Base-by-base conservation (phyloP, 2,888 invertebrate species). In the Nomada hirtipes region DNA sequence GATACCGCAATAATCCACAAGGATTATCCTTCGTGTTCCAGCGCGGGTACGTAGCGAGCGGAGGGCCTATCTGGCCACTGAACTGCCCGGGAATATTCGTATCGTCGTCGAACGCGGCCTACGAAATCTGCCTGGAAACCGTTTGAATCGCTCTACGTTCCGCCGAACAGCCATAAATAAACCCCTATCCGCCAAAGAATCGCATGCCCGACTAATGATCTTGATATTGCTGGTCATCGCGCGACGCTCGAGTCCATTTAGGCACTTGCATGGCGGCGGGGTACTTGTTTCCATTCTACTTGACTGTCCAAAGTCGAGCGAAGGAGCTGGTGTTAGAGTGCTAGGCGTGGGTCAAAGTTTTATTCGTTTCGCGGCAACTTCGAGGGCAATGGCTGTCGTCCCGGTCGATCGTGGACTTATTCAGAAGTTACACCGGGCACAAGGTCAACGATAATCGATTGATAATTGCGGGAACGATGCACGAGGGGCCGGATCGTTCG, bases 1-100 rank as follows among this genome's bases (percentile, higher is more conserved):
- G 93, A 93, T 93, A 93, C 92, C 92, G 91, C 92, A 93, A 92
- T 93, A 93, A 93, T 93, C 93, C 93, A 91, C 91, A 89, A 92
- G 93, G 93, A 93, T 93, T 93, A 93, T 93, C 93, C 93, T 88
- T 80, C 89, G 90, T 92, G 92, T 92, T 89, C 86, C 87, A 71
- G 72, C 86, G 88, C 83, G 87, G 82, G 84, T 76, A 74, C 79
- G 83, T 78, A 77, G 76, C 73, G 85, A 76, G 79, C 78, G 57
- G 79, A 81, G 88, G 88, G 89, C 84, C 88, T 90, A 89, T 89
- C 87, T 91, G 89, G 85, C 86, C 85, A 76, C 79, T 85, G 87
- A 90, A 90, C 91, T 89, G 87, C 81, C 88, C 90, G 90, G 70
- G 53, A 91, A 92, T 92, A 91, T 92, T 92, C 92, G 90, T 91